These are phyloP conservation scores for Deilephila porcellus DNA, from an alignment of 2,888 invertebrate genomes.

Conservation along the genomic window DNA sequence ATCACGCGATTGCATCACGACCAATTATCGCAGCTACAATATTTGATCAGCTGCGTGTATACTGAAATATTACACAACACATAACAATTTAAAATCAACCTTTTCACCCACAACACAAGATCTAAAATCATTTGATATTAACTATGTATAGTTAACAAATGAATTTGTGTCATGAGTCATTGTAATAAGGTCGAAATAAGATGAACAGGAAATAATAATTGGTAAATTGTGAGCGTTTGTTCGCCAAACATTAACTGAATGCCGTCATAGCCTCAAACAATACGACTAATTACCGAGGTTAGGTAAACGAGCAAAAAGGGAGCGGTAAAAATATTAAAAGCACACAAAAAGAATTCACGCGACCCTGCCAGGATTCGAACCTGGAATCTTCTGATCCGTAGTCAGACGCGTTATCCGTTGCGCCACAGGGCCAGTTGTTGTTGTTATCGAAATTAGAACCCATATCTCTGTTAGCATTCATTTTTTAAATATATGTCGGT, in stretches of 20 bases:
- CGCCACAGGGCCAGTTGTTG: constrained; percentile 84
- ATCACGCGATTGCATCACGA: constrained; percentile 82
- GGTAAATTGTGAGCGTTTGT: constrained; percentile 60
- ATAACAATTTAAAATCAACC: constrained; percentile 41
- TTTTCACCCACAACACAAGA: constrained; percentile 31
- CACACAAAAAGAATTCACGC: constrained; percentile 49
- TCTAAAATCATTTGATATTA: constrained; percentile 39
- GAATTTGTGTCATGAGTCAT: constrained; percentile 53
- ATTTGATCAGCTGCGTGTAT: constrained; percentile 82
- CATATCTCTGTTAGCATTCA: not conserved
- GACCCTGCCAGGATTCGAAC: constrained; percentile 87
- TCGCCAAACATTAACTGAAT: constrained; percentile 71
- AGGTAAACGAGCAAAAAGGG: constrained; percentile 51
- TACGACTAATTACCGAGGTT: constrained; percentile 61
- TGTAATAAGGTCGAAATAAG: constrained; percentile 17
- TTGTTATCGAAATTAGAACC: constrained; percentile 31
- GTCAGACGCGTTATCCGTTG: constrained; percentile 89
- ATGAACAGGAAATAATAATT: constrained; percentile 41
- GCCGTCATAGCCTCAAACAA: constrained; percentile 65
- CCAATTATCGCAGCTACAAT: constrained; percentile 83
- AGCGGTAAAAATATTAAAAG: constrained; percentile 35
- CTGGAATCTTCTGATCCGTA: constrained; percentile 89
- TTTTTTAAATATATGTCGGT: not conserved
- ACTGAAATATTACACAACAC: constrained; percentile 54
- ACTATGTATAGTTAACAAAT: constrained; percentile 39